Base-by-base conservation (phyloP, 1,140 invertebrate genomes). In the Notospermus geniculatus region DNA sequence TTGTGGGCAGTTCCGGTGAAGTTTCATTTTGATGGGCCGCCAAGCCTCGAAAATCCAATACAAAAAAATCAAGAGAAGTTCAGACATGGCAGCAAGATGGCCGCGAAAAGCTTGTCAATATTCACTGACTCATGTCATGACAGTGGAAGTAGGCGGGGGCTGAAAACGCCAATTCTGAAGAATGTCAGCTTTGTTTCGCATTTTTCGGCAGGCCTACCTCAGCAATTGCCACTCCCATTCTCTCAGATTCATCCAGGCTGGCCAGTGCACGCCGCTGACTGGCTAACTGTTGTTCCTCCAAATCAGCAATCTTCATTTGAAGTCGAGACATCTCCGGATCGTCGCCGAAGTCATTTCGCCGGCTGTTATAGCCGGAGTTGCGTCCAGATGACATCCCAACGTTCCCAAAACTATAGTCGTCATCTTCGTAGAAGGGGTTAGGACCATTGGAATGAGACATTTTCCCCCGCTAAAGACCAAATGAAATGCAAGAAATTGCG, bases 221-320 rank as follows among this genome's bases (percentile, higher is more conserved):
- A 30, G 92, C 93, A 22, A 92, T 95, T 1, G 88, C 88, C 59
- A 89, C 88, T 23, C 92, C 93, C 65, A 94, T 88, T 75, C 92
- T 86, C 80, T 95, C 92, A 0, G 92, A 90, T 71, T 94, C 91
- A 65, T 90, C 85, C 17, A 96, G 80, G 61, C 93, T 80, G 54
- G 89, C 88, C 60, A 95, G 83, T 62, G 91, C 93, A 66, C 89
- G 85, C 63, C 89, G 81, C 0, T 92, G 91, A n/a, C 91, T 93
- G 69, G 91, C 86, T 41, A 95, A 74, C 23, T 76, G 73, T n/a
- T 69, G 58, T 22, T 68, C 56, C 54, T 75, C 70, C 2, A 72
- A 74, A n/a, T 66, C 66, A 13, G 72, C 63, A 23, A 71, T 70
- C 59, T 70, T 55, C 27, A 59, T 57, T 46, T 65, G 63, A 41